Conservation (phyloP, 2,113 vertebrate genomes). For the Oxyura jamaicensis region DNA sequence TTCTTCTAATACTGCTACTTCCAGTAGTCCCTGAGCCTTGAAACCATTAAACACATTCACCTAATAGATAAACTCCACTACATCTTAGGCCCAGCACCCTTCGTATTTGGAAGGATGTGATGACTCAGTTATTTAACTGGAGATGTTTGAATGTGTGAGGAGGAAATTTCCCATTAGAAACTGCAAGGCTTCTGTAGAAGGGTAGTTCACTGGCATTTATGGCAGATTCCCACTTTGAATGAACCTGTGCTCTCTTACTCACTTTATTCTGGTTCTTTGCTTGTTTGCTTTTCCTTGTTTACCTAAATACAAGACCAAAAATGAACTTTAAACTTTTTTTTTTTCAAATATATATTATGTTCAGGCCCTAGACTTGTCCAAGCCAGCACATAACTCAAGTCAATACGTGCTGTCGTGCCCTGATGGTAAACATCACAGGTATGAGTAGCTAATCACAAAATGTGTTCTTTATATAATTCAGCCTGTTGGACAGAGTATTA, state of each 20-base stretch:
- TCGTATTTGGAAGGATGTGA: neutral
- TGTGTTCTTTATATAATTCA: neutral
- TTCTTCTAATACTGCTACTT: neutral
- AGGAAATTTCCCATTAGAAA: neutral
- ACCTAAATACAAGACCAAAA: conserved; percentile 19
- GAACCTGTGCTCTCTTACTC: neutral
- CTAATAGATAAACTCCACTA: neutral
- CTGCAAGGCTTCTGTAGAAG: neutral
- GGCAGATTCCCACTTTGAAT: neutral
- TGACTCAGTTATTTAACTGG: neutral
- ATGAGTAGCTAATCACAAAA: conserved; percentile 57
- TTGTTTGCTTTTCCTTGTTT: conserved; percentile 2
- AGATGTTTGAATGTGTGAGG: neutral
- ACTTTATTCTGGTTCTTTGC: neutral
- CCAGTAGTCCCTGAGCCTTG: neutral
- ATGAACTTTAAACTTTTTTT: neutral
- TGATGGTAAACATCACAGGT: conserved; percentile 44
- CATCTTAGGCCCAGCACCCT: neutral
- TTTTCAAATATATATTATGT: neutral
- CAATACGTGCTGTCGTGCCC: conserved; percentile 26
- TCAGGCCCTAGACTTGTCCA: conserved; percentile 6
- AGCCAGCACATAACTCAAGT: conserved; percentile 14
- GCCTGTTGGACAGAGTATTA: conserved; percentile 43
- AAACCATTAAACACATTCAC: neutral
- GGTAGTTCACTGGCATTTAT: neutral